phyloP scores from a whole-genome alignment of 92 coral and sea anemone genomes.

The Epizoanthus illoricatus region DNA sequence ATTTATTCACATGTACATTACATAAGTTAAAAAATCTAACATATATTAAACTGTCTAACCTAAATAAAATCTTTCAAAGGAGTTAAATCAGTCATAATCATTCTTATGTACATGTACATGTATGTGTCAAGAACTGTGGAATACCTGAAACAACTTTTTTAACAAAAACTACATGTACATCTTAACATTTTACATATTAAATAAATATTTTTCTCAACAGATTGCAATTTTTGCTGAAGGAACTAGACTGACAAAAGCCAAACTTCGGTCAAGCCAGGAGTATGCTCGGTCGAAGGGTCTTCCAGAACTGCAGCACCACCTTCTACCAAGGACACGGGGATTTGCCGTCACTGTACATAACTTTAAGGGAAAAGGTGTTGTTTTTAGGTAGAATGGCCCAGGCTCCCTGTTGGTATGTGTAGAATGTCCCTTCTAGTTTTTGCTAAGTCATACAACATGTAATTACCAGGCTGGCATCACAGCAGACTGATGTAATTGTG shows the following conservation, averaged over 20 bases:
- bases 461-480: no score
- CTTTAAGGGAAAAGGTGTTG: conserved; percentile 75
- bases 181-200: not conserved
- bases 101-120: no score
- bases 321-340: conserved; percentile 88
- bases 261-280: conserved; percentile 76
- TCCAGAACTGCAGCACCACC: conserved; percentile 83
- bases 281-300: conserved; percentile 75
- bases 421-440: no score
- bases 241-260: conserved; percentile 90
- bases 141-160: not conserved
- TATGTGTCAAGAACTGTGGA: no score
- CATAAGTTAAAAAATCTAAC: no score
- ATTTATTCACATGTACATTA: no score
- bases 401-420: no score
- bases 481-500: no score
- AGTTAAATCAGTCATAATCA: not conserved
- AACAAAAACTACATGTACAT: not conserved
- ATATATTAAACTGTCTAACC: not conserved
- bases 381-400: no score
- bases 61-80: not conserved
- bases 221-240: conserved; percentile 96
- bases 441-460: no score
- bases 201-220: conserved; percentile 55
- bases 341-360: conserved; percentile 81